Conservation (phyloP, 2,113 vertebrate species). For the Vidua macroura region DNA sequence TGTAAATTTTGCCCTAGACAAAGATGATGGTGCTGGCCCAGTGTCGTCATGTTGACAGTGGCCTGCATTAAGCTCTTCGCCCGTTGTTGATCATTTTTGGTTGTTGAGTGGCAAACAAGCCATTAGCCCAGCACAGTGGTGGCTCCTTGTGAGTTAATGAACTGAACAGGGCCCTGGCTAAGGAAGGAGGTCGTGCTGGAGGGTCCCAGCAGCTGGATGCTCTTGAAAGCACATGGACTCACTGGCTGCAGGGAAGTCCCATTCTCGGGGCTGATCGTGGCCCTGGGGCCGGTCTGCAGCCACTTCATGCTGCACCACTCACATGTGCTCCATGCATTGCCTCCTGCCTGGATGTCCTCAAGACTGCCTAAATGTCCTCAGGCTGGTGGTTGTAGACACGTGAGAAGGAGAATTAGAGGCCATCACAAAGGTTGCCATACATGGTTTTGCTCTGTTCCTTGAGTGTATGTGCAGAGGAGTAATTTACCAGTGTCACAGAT, state of each 20-base stretch:
- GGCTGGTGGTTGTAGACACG: not conserved
- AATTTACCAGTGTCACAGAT: constrained; percentile 1
- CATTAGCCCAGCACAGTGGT: not conserved
- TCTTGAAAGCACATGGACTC: not conserved
- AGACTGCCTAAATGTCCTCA: not conserved
- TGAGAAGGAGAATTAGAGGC: not conserved
- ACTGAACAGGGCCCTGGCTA: not conserved
- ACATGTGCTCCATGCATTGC: not conserved
- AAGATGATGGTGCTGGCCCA: accelerated
- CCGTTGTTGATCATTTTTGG: constrained; percentile 13
- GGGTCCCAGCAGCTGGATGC: constrained; percentile 19
- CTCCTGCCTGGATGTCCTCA: not conserved
- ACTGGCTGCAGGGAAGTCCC: not conserved
- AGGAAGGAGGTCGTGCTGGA: not conserved
- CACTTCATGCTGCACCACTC: not conserved
- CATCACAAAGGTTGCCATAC: not conserved
- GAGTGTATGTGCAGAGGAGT: not conserved
- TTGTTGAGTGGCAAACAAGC: not conserved
- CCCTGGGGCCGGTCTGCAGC: not conserved
- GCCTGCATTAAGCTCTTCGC: not conserved
- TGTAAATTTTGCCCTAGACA: not conserved
- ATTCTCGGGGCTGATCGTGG: not conserved
- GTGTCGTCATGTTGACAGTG: not conserved
- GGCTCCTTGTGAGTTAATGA: constrained; percentile 30
- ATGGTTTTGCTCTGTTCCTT: not conserved